A percentile compares a stretch with the other conserved stretches of the same genome.
These are phyloP conservation scores for Prionace glauca DNA, from an alignment of 2,797 vertebrate genomes.

Conservation along the genomic window DNA sequence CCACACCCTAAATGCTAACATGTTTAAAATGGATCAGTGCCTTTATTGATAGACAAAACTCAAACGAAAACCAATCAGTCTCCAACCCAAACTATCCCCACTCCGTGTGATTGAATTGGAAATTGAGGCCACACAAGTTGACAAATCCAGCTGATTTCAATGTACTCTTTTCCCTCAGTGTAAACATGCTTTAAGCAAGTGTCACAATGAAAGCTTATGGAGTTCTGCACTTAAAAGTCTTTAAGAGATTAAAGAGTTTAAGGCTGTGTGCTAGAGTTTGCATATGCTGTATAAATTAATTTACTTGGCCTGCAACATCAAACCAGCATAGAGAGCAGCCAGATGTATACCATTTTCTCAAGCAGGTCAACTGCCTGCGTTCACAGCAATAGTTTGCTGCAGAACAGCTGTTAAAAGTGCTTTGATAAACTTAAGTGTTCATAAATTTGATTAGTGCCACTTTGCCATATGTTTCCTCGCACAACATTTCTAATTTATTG, in stretches of 20 bases:
- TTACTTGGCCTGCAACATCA: conserved; percentile 13
- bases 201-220: conserved; percentile 17
- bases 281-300: conserved; percentile 24
- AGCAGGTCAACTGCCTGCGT: neutral
- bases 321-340: neutral
- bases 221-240: conserved; percentile 17
- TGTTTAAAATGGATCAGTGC: neutral
- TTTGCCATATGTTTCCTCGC: neutral
- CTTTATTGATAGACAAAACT: neutral
- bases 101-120: neutral
- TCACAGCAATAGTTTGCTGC: neutral
- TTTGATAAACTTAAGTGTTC: conserved; percentile 27
- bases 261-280: neutral
- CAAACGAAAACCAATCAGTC: neutral
- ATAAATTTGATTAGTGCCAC: neutral
- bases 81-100: neutral
- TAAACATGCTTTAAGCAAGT: conserved; percentile 33
- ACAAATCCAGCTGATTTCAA: conserved; percentile 32
- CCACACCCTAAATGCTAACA: neutral
- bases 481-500: neutral
- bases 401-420: neutral
- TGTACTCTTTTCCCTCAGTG: neutral
- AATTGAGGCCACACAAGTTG: conserved; percentile 20
- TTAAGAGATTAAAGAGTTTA: conserved; percentile 9
- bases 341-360: conserved; percentile 14